phyloP scores from a whole-genome alignment of 2,888 invertebrate genomes.

The Meteorus cinctellus region DNA sequence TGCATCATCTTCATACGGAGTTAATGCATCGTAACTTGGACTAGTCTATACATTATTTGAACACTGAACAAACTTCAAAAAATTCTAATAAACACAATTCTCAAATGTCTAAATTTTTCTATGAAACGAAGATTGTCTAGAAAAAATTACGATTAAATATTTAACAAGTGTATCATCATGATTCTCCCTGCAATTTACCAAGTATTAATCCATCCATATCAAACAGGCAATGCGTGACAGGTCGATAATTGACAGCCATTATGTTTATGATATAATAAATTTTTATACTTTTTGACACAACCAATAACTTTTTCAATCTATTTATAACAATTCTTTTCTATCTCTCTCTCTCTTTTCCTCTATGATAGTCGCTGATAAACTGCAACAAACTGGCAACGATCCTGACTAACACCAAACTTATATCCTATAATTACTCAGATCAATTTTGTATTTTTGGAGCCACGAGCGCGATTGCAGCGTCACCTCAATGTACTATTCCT shows the following conservation, averaged over 20 bases:
- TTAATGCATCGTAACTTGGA: not conserved
- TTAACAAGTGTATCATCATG: not conserved
- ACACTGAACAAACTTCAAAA: conserved; percentile 2
- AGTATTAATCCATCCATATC: conserved; percentile 70
- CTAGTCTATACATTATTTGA: conserved; percentile 14
- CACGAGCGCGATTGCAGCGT: not conserved
- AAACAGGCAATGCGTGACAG: conserved; percentile 69
- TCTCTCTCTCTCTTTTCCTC: too few relatives aligned
- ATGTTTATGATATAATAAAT: conserved; percentile 25
- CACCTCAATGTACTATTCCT: not conserved
- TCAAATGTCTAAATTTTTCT: not conserved
- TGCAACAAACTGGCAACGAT: not conserved
- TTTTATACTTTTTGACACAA: not conserved
- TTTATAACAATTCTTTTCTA: not conserved
- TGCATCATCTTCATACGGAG: not conserved
- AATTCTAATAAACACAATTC: not conserved
- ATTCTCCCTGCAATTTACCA: conserved; percentile 56
- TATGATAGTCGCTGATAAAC: not conserved
- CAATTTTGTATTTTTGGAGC: not conserved
- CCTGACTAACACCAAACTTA: not conserved
- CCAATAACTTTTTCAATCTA: conserved; percentile 4
- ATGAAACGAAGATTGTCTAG: not conserved
- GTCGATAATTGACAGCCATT: conserved; percentile 55
- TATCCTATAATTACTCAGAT: not conserved
- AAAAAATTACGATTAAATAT: not conserved